Evolutionary conservation across 2,113 vertebrate genomes (phyloP), one percentile per base, ranked within the genome.

Genomic region (Ciconia stormi): DNA sequence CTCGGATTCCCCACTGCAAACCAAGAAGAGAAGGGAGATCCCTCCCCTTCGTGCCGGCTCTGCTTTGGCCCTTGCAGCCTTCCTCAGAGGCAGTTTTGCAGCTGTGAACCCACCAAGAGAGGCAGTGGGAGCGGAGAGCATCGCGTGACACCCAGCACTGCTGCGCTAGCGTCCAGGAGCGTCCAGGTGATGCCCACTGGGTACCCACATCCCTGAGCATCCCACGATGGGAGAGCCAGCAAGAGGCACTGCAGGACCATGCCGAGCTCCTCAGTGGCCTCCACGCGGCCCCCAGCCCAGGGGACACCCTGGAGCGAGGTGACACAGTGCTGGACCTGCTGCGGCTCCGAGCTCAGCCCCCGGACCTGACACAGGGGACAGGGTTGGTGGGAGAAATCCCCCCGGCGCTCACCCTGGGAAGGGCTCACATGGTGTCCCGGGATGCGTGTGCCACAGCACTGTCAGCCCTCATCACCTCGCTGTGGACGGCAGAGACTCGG

Each of bases 111-210:
- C 59, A 12, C 42, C 2, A 0, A 11, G 20, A 18, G 52, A 23
- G 22, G n/a, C 29, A 16, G 9, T 0, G 9, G 58, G 29, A n/a
- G 23, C 3, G 1, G 47, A 16, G 11, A 49, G 30, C 44, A 6
- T 8, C 0, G 7, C 2, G 0, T 6, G 77, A 11, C 58, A 10
- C 29, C 34, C 63, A 20, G 36, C 11, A 1, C 16, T 1, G 3
- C 82, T 11, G 22, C 3, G 50, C 50, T 5, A 7, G 18, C 3
- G 2, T 5, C 71, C 52, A 7, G 32, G 52, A 58, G 83, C 50
- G 59, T 5, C 1, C 3, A 4, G 16, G 21, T 10, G 63, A 21
- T 5, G 21, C 40, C 40, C 11, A 7, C 19, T 2, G 14, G 38
- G 52, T 38, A 34, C 29, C 19, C 4, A 5, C 25, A 10, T 10